A percentile compares a stretch with the other conserved stretches of the same genome.
Conservation (phyloP, 2,113 vertebrate species). For the Uria lomvia region DNA sequence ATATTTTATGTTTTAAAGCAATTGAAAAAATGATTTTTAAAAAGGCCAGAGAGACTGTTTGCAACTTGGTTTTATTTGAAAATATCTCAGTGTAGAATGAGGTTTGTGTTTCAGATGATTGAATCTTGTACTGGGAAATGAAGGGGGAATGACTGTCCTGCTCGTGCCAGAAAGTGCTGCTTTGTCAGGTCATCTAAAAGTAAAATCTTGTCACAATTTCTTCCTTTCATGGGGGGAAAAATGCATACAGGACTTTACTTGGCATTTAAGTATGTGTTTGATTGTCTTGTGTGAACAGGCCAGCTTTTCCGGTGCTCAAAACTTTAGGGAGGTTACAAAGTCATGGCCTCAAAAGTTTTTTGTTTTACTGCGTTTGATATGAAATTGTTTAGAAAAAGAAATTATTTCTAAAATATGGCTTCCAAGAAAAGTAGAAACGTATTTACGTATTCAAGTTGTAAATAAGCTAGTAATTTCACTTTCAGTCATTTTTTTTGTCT, state of each 20-base stretch:
- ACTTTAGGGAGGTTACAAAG: conserved; percentile 55
- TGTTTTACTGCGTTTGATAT: background rate
- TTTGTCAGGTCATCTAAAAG: conserved; percentile 3
- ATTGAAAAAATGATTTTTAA: background rate
- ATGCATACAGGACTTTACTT: background rate
- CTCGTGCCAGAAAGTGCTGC: conserved; percentile 1
- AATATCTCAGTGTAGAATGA: background rate
- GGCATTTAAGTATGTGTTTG: background rate
- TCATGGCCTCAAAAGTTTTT: conserved; percentile 34
- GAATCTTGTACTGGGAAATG: conserved; percentile 14
- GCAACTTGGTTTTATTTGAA: conserved; percentile 32
- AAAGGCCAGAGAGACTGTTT: conserved; percentile 22
- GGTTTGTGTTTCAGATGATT: conserved; percentile 44
- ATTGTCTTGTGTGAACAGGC: conserved; percentile 27
- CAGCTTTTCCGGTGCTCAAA: background rate
- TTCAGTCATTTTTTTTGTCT: background rate
- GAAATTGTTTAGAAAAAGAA: background rate
- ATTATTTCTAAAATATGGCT: background rate
- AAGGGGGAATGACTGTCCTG: conserved; percentile 4
- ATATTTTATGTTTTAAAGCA: conserved; percentile 22
- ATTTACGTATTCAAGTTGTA: background rate
- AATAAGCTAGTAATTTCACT: background rate
- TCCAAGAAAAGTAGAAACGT: background rate
- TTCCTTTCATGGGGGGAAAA: background rate
- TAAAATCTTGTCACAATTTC: conserved; percentile 14